A percentile compares a stretch with the other conserved stretches of the same genome.
Evolutionary conservation across 2,888 invertebrate species (phyloP).

Genomic region (Diplazon laetatorius): DNA sequence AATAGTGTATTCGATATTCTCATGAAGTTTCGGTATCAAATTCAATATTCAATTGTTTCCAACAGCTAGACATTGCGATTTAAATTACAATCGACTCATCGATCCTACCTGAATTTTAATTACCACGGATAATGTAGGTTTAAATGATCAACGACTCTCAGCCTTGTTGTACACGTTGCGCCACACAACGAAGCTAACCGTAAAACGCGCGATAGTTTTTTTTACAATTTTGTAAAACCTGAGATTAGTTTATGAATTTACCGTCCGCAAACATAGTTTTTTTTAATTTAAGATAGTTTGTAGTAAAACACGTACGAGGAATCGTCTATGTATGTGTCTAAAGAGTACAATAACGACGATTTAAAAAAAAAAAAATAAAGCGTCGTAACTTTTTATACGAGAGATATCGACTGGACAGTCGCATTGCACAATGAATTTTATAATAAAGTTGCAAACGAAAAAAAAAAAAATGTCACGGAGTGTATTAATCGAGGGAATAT

Average conservation of each 20-base stretch:
- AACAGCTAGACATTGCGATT: too few relatives aligned
- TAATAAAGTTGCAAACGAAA: conserved; percentile 25
- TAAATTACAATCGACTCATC: not conserved
- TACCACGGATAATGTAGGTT: conserved; percentile 1
- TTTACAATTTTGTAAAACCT: not conserved
- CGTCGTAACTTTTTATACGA: conserved; percentile 43
- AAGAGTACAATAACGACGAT: conserved; percentile 54
- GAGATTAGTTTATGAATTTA: conserved; percentile 23
- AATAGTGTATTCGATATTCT: not conserved
- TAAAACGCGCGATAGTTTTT: not conserved
- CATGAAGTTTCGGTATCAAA: not conserved
- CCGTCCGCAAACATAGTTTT: not conserved
- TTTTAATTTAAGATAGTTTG: conserved; percentile 9
- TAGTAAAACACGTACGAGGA: conserved; percentile 10
- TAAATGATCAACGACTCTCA: not conserved
- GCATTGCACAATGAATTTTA: conserved; percentile 50
- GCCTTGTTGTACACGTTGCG: not conserved
- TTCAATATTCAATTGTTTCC: too few relatives aligned
- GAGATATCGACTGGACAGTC: conserved; percentile 29
- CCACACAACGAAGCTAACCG: not conserved
- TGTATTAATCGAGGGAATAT: too few relatives aligned
- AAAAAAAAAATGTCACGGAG: too few relatives aligned
- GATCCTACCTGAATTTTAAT: not conserved
- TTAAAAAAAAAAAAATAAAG: too few relatives aligned
- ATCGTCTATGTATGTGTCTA: conserved; percentile 10